Evolutionary conservation across 2,888 invertebrate genomes (phyloP).

Genomic region (Hirtodrosophila cameraria): DNA sequence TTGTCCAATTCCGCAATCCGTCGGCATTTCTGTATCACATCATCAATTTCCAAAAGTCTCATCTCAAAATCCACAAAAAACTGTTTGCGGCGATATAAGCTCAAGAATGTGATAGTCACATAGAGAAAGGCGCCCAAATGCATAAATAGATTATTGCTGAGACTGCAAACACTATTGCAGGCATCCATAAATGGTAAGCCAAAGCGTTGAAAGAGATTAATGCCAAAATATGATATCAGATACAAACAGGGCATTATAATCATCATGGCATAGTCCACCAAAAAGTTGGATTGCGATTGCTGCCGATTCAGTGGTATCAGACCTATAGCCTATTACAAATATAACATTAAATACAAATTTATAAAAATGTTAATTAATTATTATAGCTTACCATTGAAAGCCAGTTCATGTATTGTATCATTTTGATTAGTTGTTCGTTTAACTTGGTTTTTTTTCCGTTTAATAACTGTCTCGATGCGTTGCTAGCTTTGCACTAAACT

Average conservation of each 20-base stretch:
- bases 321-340: slow-evolving; percentile 72
- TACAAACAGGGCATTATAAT: slow-evolving; percentile 73
- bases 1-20: slow-evolving; percentile 62
- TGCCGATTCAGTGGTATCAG: slow-evolving; percentile 80
- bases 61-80: slow-evolving; percentile 78
- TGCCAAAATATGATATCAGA: slow-evolving; percentile 67
- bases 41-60: slow-evolving; percentile 77
- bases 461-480: slow-evolving; percentile 34
- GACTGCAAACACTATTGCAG: slow-evolving; percentile 78
- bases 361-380: not conserved
- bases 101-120: slow-evolving; percentile 62
- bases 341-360: not conserved
- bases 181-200: slow-evolving; percentile 50
- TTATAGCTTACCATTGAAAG: slow-evolving; percentile 57
- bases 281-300: slow-evolving; percentile 42
- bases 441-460: not conserved
- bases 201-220: slow-evolving; percentile 45
- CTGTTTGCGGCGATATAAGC: slow-evolving; percentile 77
- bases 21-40: slow-evolving; percentile 68
- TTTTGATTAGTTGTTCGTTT: slow-evolving; percentile 16
- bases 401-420: slow-evolving; percentile 73
- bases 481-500: slow-evolving; percentile 38
- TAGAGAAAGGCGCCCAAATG: slow-evolving; percentile 81
- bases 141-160: slow-evolving; percentile 77
- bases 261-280: slow-evolving; percentile 78